Conservation (phyloP, 53 echinoderm and acorn worm species). For the Henricia sp. region DNA sequence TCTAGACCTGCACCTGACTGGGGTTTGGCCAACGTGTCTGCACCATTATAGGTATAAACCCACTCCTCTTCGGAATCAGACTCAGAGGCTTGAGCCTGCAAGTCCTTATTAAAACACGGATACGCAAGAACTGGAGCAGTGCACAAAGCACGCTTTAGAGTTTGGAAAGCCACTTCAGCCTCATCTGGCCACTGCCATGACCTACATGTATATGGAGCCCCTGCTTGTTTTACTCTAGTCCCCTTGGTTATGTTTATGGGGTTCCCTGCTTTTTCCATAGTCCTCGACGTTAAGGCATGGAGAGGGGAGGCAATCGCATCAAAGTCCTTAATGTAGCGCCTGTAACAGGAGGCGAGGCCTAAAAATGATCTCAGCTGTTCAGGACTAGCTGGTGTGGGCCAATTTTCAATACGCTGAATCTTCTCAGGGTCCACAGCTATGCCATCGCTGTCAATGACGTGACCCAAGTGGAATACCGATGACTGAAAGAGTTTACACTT, state of each 20-base stretch:
- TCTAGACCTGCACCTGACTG: no score
- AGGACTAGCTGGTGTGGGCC: background rate
- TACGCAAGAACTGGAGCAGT: background rate
- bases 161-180: background rate
- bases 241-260: no score
- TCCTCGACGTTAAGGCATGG: background rate
- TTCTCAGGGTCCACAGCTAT: background rate
- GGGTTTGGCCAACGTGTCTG: no score
- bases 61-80: no score
- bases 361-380: constrained; percentile 2
- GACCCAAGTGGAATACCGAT: background rate
- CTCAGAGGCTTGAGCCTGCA: no score
- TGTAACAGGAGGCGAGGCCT: background rate
- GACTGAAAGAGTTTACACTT: background rate
- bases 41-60: no score
- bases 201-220: no score
- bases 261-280: background rate
- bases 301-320: background rate
- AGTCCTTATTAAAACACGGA: background rate
- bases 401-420: background rate
- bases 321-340: background rate
- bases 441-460: background rate
- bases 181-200: constrained; percentile 13
- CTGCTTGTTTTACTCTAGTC: no score
- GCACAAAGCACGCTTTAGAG: background rate